Evolutionary conservation across 2,113 vertebrate genomes (phyloP).

Genomic region (Leptodactylus fuscus): DNA sequence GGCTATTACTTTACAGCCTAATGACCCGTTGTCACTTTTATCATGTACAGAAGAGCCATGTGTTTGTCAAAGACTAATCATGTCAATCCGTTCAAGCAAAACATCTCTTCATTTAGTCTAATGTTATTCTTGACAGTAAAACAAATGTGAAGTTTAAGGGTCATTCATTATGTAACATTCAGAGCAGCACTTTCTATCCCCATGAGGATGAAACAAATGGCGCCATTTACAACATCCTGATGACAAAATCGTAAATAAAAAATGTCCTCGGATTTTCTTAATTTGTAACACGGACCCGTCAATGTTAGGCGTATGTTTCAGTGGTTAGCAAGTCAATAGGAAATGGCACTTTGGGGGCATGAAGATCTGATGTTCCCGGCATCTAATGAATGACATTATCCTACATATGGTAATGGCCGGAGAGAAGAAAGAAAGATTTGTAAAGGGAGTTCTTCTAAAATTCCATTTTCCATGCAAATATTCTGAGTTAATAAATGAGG

Average conservation of each 20-base stretch:
- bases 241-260: neutral
- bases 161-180: slow-evolving; percentile 21
- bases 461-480: no score
- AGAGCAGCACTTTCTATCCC: neutral
- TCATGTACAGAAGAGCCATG: slow-evolving; percentile 16
- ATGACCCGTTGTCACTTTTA: slow-evolving; percentile 14
- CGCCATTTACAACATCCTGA: neutral
- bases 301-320: neutral
- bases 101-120: slow-evolving; percentile 33
- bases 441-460: no score
- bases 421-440: neutral
- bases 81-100: slow-evolving; percentile 16
- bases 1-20: slow-evolving; percentile 22
- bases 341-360: neutral
- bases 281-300: neutral
- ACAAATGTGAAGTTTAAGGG: slow-evolving; percentile 35
- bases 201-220: neutral
- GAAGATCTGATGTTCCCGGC: neutral
- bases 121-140: slow-evolving; percentile 36
- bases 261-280: neutral
- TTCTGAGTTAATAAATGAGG: no score
- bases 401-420: neutral
- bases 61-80: slow-evolving; percentile 44
- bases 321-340: neutral
- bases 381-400: neutral